phyloP scores from a whole-genome alignment of 2,113 vertebrate genomes.

The Pyrgilauda ruficollis region DNA sequence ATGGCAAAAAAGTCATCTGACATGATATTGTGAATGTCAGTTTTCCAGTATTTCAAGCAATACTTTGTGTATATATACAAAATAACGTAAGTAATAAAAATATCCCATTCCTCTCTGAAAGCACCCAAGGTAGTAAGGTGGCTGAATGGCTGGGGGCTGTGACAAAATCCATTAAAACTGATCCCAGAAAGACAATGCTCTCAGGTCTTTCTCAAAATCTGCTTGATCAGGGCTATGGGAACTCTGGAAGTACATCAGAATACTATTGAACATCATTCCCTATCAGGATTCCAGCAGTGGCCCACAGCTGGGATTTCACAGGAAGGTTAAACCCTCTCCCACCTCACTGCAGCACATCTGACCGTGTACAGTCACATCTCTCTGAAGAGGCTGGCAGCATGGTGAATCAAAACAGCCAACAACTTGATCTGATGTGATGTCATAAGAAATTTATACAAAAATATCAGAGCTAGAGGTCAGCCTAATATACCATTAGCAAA shows the following conservation, averaged over 20 bases:
- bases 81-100: neutral
- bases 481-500: neutral
- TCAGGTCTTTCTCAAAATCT: neutral
- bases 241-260: neutral
- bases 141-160: neutral
- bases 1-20: neutral
- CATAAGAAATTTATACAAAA: neutral
- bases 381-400: neutral
- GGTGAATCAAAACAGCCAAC: neutral
- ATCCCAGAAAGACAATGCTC: neutral
- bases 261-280: neutral
- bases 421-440: neutral
- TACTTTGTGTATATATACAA: neutral
- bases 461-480: neutral
- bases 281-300: neutral
- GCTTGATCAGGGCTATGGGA: neutral
- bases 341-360: neutral
- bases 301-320: neutral
- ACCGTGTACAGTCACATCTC: neutral
- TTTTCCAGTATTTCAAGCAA: neutral
- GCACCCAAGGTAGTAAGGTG: neutral
- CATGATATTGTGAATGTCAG: neutral
- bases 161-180: neutral
- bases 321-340: neutral
- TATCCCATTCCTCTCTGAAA: neutral